Evolutionary conservation across 2,888 invertebrate species (phyloP), one percentile per base, ranked within the genome.

Genomic region (Drosophila formosana): DNA sequence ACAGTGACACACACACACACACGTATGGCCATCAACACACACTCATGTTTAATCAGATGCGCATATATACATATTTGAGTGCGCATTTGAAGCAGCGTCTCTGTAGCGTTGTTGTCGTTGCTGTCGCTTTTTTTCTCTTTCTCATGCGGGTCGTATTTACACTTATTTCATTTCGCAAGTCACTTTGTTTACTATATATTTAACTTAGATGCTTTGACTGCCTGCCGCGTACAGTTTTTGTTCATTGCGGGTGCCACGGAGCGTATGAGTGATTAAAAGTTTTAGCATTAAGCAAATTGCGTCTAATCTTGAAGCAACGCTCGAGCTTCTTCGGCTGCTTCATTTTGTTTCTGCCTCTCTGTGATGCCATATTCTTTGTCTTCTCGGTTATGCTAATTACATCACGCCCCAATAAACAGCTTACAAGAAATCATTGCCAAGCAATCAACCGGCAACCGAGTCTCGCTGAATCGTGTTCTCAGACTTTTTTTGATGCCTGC

Each of bases 211-310:
- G 46, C 18, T 18, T 18, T 18, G 18, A 52, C 34, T 37, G 51
- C 52, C 41, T 39, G 30, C 64, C 58, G 39, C 39, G 5, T 43
- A 13, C 53, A 65, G 68, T 57, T 66, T 39, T 56, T 55, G 34
- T 61, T 67, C 53, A 25, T 56, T 65, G 70, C 58, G 51, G 58
- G 77, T 75, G 77, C 71, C 76, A 76, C 72, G 75, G 76, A 67
- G 75, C 81, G 85, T 85, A 78, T 81, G 87, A 89, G 88, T 86
- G 87, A 89, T 87, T 89, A 87, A 81, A 86, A 89, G 72, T 86
- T 86, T 88, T 49, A 64, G 74, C 88, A 87, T 86, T 86, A 76
- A 79, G 75, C 78, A 80, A 86, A 86, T 82, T 86, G 78, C 75
- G 73, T 61, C 73, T 78, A 78, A 89, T 78, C 73, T 67, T 50